These are phyloP conservation scores for Cyanoramphus novaezelandiae DNA, from an alignment of 2,113 vertebrate species.

Conservation along the genomic window DNA sequence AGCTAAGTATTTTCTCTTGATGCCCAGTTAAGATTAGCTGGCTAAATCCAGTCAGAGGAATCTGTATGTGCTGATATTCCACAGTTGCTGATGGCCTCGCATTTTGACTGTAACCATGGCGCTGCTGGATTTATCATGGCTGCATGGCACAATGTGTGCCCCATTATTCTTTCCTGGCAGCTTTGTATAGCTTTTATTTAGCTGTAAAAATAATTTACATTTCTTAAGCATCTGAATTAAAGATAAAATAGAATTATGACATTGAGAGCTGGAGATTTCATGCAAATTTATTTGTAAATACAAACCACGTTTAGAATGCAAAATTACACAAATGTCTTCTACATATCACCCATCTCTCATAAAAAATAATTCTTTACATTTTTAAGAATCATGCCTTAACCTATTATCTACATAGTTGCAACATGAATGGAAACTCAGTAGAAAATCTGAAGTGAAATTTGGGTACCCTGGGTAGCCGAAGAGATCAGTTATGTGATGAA, in stretches of 20 bases:
- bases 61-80: neutral
- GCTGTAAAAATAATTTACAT: constrained; percentile 64
- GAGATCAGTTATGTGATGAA: neutral
- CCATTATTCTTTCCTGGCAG: constrained; percentile 48
- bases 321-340: constrained; percentile 6
- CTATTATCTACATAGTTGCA: neutral
- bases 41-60: neutral
- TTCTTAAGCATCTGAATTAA: constrained; percentile 53
- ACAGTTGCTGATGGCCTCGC: neutral
- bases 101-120: constrained; percentile 33
- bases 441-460: neutral
- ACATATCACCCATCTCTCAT: neutral
- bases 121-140: constrained; percentile 62
- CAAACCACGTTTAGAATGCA: constrained; percentile 35
- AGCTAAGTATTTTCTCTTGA: constrained; percentile 24
- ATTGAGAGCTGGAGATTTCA: neutral
- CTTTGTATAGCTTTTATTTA: constrained; percentile 40
- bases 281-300: constrained; percentile 68
- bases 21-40: neutral
- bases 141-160: neutral
- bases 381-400: neutral
- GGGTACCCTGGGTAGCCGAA: accelerated
- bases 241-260: constrained; percentile 46
- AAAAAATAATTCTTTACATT: constrained; percentile 9
- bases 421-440: neutral